A percentile compares a stretch with the other conserved stretches of the same genome.
These are phyloP conservation scores for Motacilla tschutschensis DNA, from an alignment of 2,113 vertebrate species.

Conservation along the genomic window DNA sequence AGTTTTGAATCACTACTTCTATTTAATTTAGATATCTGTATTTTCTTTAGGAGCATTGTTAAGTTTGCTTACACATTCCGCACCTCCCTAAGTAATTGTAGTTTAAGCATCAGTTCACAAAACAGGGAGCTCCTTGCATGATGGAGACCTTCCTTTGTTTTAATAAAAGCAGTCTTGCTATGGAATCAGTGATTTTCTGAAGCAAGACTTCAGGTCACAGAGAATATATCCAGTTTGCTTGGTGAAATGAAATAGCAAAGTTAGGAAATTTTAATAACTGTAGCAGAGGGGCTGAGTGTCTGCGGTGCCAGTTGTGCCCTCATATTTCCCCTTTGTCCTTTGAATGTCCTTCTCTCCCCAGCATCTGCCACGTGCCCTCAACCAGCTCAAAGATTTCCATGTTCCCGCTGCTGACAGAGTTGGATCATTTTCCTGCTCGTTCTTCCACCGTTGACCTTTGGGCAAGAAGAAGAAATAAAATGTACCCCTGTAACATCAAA, in stretches of 20 bases:
- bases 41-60: neutral
- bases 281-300: neutral
- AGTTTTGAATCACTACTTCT: neutral
- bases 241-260: neutral
- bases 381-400: neutral
- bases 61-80: accelerated
- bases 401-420: neutral
- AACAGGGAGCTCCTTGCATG: neutral
- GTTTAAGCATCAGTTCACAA: neutral
- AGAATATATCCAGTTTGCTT: neutral
- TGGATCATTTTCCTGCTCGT: conserved; percentile 6
- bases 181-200: neutral
- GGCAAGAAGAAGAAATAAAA: neutral
- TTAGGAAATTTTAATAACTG: neutral
- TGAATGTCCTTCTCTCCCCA: neutral
- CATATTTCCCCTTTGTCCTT: neutral
- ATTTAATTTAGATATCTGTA: neutral
- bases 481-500: conserved; percentile 5
- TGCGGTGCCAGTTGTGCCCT: neutral
- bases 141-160: neutral
- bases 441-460: conserved; percentile 25
- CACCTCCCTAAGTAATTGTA: neutral
- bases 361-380: neutral
- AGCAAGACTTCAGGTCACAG: neutral
- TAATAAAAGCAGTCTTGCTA: neutral